These are phyloP conservation scores for Hymenochirus boettgeri DNA, from an alignment of 2,113 vertebrate species.

Conservation along the genomic window DNA sequence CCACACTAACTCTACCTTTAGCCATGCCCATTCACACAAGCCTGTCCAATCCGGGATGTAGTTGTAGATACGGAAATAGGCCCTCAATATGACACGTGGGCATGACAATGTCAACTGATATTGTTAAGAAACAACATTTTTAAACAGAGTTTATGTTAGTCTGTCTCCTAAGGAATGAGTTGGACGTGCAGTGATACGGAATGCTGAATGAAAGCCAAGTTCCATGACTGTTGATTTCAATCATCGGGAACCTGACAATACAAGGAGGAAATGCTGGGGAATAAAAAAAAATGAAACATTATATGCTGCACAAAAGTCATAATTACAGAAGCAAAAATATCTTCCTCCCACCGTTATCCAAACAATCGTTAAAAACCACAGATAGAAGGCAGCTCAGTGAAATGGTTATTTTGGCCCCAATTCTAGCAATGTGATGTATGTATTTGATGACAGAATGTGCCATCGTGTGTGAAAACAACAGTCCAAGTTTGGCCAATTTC, in stretches of 20 bases:
- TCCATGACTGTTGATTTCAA: neutral
- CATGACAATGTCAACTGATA: no score
- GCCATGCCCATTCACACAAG: no score
- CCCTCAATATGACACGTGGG: no score
- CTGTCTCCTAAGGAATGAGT: neutral
- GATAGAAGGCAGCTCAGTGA: neutral
- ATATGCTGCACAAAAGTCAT: constrained; percentile 4
- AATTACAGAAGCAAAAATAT: constrained; percentile 1
- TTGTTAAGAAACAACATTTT: no score
- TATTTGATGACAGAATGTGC: constrained; percentile 16
- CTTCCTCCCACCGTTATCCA: constrained; percentile 5
- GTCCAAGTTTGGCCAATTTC: no score
- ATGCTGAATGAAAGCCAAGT: neutral
- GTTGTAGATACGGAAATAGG: no score
- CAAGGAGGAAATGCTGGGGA: no score
- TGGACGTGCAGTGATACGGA: no score
- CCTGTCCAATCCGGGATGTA: no score
- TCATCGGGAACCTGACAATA: neutral
- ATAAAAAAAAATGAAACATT: neutral
- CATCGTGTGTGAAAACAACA: no score
- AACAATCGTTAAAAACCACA: constrained; percentile 1
- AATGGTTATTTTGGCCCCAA: constrained; percentile 2
- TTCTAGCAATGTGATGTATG: constrained; percentile 3
- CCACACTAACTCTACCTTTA: no score
- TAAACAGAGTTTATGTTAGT: no score